A percentile compares a stretch with the other conserved stretches of the same genome.
Conservation (phyloP, 2,888 invertebrate species). For the Cosmia pyralina region DNA sequence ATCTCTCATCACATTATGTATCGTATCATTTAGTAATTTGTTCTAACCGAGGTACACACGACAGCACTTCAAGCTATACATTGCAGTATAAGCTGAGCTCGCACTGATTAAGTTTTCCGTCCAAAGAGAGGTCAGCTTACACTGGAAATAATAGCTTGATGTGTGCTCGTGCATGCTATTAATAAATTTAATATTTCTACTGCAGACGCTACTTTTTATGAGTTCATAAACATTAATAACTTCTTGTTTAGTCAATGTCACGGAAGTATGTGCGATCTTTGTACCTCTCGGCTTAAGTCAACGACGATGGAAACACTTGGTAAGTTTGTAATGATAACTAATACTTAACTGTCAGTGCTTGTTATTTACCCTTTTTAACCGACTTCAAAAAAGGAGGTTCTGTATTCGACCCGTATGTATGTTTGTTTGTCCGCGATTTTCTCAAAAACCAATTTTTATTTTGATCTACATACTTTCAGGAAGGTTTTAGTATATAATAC, state of each 20-base stretch:
- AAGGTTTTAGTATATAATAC: too few relatives aligned
- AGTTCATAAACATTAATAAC: slow-evolving; percentile 28
- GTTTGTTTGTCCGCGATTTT: too few relatives aligned
- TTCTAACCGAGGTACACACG: neutral
- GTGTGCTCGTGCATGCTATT: neutral
- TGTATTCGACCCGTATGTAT: too few relatives aligned
- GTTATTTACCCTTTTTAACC: slow-evolving; percentile 2
- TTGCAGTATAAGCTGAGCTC: neutral
- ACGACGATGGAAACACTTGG: slow-evolving; percentile 18
- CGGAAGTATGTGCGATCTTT: slow-evolving; percentile 35
- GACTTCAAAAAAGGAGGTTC: too few relatives aligned
- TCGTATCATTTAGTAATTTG: neutral
- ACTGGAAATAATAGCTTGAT: neutral
- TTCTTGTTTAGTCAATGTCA: slow-evolving; percentile 42
- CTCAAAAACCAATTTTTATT: too few relatives aligned
- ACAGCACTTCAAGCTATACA: neutral
- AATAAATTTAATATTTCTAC: neutral
- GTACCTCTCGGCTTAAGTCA: slow-evolving; percentile 25
- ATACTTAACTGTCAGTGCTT: neutral
- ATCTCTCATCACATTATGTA: neutral
- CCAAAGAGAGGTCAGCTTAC: neutral
- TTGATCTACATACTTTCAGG: too few relatives aligned
- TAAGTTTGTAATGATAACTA: slow-evolving; percentile 4
- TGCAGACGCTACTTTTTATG: slow-evolving; percentile 2
- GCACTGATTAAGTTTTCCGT: neutral